Percentiles rank a stretch among this genome's conserved stretches.
These are phyloP conservation scores for Augochlorella aurata DNA, from an alignment of 2,888 invertebrate genomes.

Conservation along the genomic window DNA sequence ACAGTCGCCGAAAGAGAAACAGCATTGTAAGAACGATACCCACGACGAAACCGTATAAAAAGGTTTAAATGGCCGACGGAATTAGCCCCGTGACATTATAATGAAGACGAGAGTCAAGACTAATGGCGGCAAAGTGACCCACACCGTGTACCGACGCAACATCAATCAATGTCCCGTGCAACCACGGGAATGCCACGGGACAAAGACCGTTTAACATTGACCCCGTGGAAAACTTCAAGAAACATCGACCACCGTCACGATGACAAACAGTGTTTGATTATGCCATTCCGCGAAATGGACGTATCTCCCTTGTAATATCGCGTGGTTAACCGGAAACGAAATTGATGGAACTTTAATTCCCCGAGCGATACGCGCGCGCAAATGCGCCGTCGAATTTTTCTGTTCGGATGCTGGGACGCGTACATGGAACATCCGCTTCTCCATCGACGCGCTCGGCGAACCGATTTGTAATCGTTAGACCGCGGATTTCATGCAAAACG, in stretches of 20 bases:
- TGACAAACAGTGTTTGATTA: slow-evolving; percentile 57
- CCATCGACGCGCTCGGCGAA: background rate
- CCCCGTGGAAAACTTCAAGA: slow-evolving; percentile 52
- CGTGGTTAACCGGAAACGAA: background rate
- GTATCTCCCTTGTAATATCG: background rate
- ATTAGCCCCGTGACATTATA: slow-evolving; percentile 68
- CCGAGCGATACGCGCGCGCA: background rate
- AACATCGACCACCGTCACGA: slow-evolving; percentile 56
- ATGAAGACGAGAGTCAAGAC: slow-evolving; percentile 70
- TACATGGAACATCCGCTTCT: background rate
- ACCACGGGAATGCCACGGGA: slow-evolving; percentile 48
- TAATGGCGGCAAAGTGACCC: slow-evolving; percentile 70
- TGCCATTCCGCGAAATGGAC: slow-evolving; percentile 15
- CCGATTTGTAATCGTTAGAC: background rate
- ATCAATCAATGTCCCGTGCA: slow-evolving; percentile 67
- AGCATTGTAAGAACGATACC: slow-evolving; percentile 39
- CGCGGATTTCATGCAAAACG: too few species aligned
- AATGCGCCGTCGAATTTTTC: background rate
- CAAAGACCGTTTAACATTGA: slow-evolving; percentile 61
- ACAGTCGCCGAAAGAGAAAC: slow-evolving; percentile 19
- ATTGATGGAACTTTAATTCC: slow-evolving; percentile 16
- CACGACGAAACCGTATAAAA: slow-evolving; percentile 53
- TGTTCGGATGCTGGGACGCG: background rate
- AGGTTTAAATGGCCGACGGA: slow-evolving; percentile 60
- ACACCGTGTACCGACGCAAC: slow-evolving; percentile 57